Base-by-base conservation (phyloP, 2,113 vertebrate species). In the Seriola aureovittata region DNA sequence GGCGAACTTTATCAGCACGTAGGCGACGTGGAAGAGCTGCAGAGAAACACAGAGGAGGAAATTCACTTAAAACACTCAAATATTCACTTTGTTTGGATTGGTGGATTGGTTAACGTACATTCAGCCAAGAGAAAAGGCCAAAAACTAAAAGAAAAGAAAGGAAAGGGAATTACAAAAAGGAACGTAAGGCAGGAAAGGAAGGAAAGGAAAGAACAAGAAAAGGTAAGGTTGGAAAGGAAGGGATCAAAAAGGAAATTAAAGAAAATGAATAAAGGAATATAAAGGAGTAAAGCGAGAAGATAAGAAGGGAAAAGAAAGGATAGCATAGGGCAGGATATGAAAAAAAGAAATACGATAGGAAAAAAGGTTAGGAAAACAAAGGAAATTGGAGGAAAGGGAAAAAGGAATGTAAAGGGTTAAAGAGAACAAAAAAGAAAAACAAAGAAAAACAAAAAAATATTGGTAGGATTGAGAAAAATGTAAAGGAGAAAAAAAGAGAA, bases 1-100 rank as follows among this genome's bases (percentile, higher is more conserved):
- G 68, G 98, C 98, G 7, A 99, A 99, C 93, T 99, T 99, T 90
- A 99, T 96, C 75, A 99, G 93, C 32, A 99, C 98, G 0, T 99
- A 99, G 0, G 98, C 98, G 36, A 99, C 98, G 0, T 99, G 98
- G 94, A 98, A 99, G 34, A 99, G 96, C 98, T 99, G 96, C 1
- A 71, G 86, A 92, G 77, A 94, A 40, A 94, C 34, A 79, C 11
- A 79, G 44, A 82, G 25, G 29, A 64, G 44, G 25, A 42, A 17
- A 8, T 0, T 23, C 12, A 32, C 4, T 11, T 79, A 42, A 73
- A 36, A 16, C 1, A 3, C 64, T 46, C 2, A n/a, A 8, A 44
- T 12, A 54, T 21, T 38, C 8, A 10, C 58, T 58, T 25, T 23
- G 2, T 29, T 3, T 29, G 29, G 34, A 36, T 4, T 2, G 9